These are phyloP conservation scores for Cottoperca gobio DNA, from an alignment of 2,797 vertebrate genomes.

Conservation along the genomic window DNA sequence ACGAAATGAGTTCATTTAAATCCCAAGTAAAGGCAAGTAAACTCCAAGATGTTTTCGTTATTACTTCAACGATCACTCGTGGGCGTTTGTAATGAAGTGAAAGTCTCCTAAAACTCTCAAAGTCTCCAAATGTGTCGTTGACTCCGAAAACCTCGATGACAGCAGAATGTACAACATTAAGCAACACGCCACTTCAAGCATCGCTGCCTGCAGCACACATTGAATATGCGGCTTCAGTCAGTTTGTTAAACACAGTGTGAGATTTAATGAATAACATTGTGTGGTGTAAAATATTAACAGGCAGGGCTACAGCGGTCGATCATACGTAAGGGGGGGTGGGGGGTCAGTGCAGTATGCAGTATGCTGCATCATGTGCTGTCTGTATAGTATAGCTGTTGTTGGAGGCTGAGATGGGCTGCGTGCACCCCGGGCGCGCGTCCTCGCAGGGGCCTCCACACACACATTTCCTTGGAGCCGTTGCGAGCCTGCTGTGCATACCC, in stretches of 20 bases:
- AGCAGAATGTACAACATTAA: not conserved
- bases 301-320: constrained; percentile 21
- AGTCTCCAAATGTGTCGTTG: not conserved
- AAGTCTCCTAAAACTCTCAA: not conserved
- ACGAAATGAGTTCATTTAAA: not conserved
- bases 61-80: not conserved
- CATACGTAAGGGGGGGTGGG: constrained; percentile 5
- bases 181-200: not conserved
- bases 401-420: constrained; percentile 37
- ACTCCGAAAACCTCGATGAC: constrained; percentile 1
- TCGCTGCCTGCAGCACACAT: not conserved
- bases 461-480: constrained; percentile 60
- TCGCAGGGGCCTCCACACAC: constrained; percentile 18
- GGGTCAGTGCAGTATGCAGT: not conserved
- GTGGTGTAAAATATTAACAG: constrained; percentile 75
- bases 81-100: not conserved
- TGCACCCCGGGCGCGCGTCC: constrained; percentile 30
- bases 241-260: not conserved
- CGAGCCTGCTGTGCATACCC: constrained; percentile 58
- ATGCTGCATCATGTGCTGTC: constrained; percentile 55
- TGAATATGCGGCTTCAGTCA: too few relatives aligned
- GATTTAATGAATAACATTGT: constrained; percentile 65
- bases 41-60: not conserved
- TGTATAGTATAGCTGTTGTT: constrained; percentile 39
- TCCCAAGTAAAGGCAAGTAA: not conserved